A percentile compares a stretch with the other conserved stretches of the same genome.
phyloP scores from a whole-genome alignment of 1,140 invertebrate species.

The Polyergus mexicanus region DNA sequence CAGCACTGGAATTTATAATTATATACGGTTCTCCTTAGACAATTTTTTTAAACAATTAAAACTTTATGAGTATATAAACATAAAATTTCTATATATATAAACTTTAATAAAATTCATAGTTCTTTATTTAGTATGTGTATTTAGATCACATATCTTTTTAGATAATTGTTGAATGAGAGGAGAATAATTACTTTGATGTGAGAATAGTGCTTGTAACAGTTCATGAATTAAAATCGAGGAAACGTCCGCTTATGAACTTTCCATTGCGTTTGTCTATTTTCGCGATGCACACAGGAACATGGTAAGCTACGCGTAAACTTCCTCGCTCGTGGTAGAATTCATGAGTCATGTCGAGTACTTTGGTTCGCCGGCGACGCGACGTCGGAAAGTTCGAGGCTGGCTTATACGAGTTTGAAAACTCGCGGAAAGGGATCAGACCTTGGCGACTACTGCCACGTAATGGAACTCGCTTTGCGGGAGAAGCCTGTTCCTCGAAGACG shows the following conservation, averaged over 20 bases:
- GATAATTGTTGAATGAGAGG: not conserved
- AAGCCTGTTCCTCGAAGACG: slow-evolving; percentile 56
- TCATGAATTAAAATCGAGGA: slow-evolving; percentile 53
- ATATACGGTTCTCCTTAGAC: not conserved
- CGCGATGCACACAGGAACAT: slow-evolving; percentile 27
- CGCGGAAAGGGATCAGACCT: slow-evolving; percentile 70
- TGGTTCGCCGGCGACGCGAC: slow-evolving; percentile 52
- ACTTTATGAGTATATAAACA: not conserved
- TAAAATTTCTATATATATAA: not conserved
- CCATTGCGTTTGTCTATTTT: slow-evolving; percentile 40
- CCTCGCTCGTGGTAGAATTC: slow-evolving; percentile 54
- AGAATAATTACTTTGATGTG: slow-evolving; percentile 7
- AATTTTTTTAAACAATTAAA: not conserved
- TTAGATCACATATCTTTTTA: not conserved
- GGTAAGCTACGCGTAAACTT: slow-evolving; percentile 62
- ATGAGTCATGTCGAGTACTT: slow-evolving; percentile 65
- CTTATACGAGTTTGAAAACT: slow-evolving; percentile 74
- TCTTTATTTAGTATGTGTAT: not conserved
- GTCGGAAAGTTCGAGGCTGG: slow-evolving; percentile 62
- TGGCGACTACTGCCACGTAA: slow-evolving; percentile 62
- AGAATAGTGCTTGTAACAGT: not conserved
- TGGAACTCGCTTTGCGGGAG: slow-evolving; percentile 60
- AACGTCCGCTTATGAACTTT: slow-evolving; percentile 11
- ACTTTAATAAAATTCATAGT: not conserved
- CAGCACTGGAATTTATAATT: slow-evolving; percentile 14